These are phyloP conservation scores for Drosophila leonis DNA, from an alignment of 2,888 invertebrate genomes.

Conservation along the genomic window DNA sequence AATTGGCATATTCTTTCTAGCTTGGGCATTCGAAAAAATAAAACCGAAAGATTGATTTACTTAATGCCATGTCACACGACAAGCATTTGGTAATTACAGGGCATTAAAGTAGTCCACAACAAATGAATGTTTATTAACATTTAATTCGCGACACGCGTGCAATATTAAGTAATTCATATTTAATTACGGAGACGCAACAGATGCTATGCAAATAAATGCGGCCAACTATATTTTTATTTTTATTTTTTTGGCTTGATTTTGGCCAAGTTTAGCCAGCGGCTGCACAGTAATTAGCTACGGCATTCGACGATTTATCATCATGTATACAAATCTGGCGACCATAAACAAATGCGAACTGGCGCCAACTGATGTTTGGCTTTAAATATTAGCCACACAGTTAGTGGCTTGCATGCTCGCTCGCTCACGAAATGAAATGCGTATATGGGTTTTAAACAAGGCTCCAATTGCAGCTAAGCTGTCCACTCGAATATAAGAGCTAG, in stretches of 20 bases:
- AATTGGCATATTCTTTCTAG: not conserved
- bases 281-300: constrained; percentile 64
- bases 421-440: not conserved
- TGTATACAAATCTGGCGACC: constrained; percentile 50
- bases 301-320: constrained; percentile 71
- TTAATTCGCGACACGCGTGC: constrained; percentile 27
- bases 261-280: constrained; percentile 21
- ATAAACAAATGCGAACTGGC: constrained; percentile 63
- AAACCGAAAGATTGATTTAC: not conserved
- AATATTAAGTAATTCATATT: constrained; percentile 38
- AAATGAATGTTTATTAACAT: constrained; percentile 14
- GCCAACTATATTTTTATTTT: constrained; percentile 24
- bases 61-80: not conserved
- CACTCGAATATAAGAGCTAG: not conserved
- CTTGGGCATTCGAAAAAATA: not conserved
- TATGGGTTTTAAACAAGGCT: not conserved
- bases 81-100: constrained; percentile 7
- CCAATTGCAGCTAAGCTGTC: no score
- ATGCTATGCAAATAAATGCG: constrained; percentile 39
- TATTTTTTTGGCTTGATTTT: constrained; percentile 35
- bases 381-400: constrained; percentile 43
- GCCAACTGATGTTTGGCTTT: constrained; percentile 45
- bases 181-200: constrained; percentile 41
- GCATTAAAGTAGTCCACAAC: constrained; percentile 1
- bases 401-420: not conserved